Conservation (phyloP, 2,797 vertebrate genomes). For the Peromyscus attwateri region DNA sequence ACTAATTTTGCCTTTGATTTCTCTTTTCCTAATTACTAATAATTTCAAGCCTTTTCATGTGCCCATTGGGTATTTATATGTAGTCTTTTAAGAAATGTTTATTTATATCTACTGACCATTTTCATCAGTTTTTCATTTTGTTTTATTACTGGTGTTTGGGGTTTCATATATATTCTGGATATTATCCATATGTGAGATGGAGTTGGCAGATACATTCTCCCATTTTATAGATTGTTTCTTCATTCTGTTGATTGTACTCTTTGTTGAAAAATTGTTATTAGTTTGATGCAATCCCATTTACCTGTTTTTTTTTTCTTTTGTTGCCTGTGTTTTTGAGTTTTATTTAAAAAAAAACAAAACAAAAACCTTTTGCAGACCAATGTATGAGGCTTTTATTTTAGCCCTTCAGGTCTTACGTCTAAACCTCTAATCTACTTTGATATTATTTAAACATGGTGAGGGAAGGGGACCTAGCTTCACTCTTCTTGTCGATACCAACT, state of each 20-base stretch:
- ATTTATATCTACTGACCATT: background rate
- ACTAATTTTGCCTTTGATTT: background rate
- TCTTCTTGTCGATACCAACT: background rate
- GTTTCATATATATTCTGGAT: background rate
- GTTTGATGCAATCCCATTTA: background rate
- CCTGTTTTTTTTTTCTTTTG: background rate
- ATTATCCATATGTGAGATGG: background rate
- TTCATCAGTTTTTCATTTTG: background rate
- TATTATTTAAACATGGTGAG: too few species aligned
- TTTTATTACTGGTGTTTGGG: background rate
- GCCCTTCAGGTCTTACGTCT: background rate
- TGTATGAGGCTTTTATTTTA: background rate
- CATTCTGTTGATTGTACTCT: background rate
- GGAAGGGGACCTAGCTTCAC: background rate
- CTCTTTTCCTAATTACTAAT: background rate
- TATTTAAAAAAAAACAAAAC: background rate
- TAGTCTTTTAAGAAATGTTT: background rate
- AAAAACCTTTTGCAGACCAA: background rate
- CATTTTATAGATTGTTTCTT: background rate
- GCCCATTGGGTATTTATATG: background rate
- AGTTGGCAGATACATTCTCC: background rate
- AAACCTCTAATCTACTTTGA: background rate
- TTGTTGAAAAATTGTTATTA: background rate
- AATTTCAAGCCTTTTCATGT: background rate
- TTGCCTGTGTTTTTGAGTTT: background rate